Evolutionary conservation across 2,113 vertebrate genomes (phyloP).

Genomic region (Mionectes macconnelli): DNA sequence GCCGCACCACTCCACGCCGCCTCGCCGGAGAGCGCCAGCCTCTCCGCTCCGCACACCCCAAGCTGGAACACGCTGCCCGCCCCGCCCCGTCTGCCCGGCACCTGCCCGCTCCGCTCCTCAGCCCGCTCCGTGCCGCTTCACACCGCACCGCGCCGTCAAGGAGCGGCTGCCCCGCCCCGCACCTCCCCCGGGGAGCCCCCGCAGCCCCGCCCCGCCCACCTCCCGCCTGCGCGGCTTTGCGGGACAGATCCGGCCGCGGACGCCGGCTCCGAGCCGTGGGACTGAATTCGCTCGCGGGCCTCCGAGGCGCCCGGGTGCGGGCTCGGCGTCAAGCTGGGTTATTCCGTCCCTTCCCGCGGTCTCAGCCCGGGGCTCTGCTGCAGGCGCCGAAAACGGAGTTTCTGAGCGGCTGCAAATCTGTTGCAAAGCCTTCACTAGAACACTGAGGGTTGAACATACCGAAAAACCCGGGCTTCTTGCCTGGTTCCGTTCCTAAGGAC

Average conservation of each 20-base stretch:
- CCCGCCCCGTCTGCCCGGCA: not conserved
- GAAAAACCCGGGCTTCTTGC: not conserved
- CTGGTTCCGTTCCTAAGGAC: not conserved
- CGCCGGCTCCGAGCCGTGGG: not conserved
- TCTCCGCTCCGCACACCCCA: not conserved
- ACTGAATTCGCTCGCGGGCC: too few species aligned
- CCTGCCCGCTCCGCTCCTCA: not conserved
- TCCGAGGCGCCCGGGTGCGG: too few species aligned
- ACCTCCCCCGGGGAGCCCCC: not conserved
- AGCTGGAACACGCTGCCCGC: not conserved
- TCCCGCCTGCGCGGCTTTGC: not conserved
- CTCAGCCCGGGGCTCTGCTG: not conserved
- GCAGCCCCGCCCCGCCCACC: too few species aligned
- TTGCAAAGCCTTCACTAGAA: not conserved
- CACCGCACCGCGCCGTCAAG: not conserved
- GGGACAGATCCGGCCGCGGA: not conserved
- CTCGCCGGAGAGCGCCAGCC: not conserved
- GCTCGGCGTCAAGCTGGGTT: rapidly evolving
- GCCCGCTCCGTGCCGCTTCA: not conserved
- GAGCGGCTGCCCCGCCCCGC: not conserved
- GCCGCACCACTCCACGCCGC: not conserved
- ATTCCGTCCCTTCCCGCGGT: not conserved
- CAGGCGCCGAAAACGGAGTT: not conserved
- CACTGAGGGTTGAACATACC: too few species aligned
- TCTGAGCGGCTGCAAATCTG: not conserved